These are phyloP conservation scores for Apotomis turbidana DNA, from an alignment of 2,888 invertebrate species.

Conservation along the genomic window DNA sequence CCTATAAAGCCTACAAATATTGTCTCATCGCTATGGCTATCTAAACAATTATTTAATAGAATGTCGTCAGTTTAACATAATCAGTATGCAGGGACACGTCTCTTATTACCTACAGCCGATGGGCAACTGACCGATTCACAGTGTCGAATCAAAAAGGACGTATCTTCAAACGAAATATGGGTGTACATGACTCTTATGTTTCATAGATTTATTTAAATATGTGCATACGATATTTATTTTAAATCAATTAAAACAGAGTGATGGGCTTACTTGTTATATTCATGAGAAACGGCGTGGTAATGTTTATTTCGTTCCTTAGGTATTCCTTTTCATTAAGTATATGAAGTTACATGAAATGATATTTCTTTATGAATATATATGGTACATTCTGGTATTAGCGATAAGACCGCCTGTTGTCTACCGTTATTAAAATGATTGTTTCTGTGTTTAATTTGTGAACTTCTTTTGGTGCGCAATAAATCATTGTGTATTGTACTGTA, in stretches of 20 bases:
- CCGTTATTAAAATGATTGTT: no score
- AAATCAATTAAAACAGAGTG: constrained; percentile 42
- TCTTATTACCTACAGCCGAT: constrained; percentile 48
- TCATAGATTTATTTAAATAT: constrained; percentile 45
- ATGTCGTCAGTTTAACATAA: constrained; percentile 51
- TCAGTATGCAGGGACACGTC: constrained; percentile 52
- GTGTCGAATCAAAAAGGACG: neutral
- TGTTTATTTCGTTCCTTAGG: neutral
- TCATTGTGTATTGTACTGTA: no score
- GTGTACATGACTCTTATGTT: neutral
- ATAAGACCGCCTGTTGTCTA: no score
- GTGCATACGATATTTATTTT: constrained; percentile 62
- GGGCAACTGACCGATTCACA: constrained; percentile 69
- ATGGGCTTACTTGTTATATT: constrained; percentile 14
- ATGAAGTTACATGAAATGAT: neutral
- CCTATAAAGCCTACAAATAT: neutral
- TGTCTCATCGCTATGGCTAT: constrained; percentile 1
- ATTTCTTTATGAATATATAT: no score
- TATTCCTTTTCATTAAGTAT: neutral
- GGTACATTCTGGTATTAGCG: no score
- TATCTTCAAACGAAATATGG: constrained; percentile 5
- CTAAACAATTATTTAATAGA: constrained; percentile 46
- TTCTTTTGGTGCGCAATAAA: no score
- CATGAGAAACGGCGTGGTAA: neutral
- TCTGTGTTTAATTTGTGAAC: no score